Evolutionary conservation across 2,888 invertebrate species (phyloP).

Genomic region (Stegophylla sp.): DNA sequence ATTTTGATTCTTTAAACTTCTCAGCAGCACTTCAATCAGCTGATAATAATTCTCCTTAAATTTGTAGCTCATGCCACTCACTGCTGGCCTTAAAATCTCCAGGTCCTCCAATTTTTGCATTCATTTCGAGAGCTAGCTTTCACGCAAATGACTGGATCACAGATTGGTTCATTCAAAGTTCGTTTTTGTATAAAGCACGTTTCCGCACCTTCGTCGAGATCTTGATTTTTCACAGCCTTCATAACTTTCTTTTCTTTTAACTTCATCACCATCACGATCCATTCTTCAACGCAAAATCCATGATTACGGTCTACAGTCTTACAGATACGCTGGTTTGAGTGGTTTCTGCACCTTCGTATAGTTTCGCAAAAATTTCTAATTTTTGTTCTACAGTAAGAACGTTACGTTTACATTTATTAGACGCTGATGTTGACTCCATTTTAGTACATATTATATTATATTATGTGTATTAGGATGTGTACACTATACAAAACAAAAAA

Average conservation of each 20-base stretch:
- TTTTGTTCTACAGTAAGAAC: slow-evolving; percentile 13
- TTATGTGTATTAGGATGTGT: neutral
- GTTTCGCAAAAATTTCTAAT: neutral
- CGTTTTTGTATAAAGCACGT: slow-evolving; percentile 7
- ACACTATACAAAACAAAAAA: neutral
- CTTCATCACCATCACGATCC: too few species aligned
- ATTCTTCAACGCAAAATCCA: neutral
- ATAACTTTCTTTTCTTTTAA: too few species aligned
- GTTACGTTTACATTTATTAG: slow-evolving; percentile 10
- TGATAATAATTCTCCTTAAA: slow-evolving; percentile 60
- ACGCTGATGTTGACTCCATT: neutral
- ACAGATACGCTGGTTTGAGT: neutral
- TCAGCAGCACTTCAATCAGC: slow-evolving; percentile 58
- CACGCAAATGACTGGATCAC: slow-evolving; percentile 60
- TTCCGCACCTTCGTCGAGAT: neutral
- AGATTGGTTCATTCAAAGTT: slow-evolving; percentile 6
- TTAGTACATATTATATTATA: slow-evolving; percentile 3
- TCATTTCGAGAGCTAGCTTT: slow-evolving; percentile 62
- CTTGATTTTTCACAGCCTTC: neutral
- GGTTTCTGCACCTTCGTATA: neutral
- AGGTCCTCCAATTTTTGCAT: slow-evolving; percentile 60
- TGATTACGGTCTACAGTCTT: neutral
- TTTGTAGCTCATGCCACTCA: slow-evolving; percentile 61
- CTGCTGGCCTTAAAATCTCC: slow-evolving; percentile 62
- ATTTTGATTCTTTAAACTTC: slow-evolving; percentile 59